phyloP scores from a whole-genome alignment of 2,888 invertebrate species.

The Mythimna ferrago region DNA sequence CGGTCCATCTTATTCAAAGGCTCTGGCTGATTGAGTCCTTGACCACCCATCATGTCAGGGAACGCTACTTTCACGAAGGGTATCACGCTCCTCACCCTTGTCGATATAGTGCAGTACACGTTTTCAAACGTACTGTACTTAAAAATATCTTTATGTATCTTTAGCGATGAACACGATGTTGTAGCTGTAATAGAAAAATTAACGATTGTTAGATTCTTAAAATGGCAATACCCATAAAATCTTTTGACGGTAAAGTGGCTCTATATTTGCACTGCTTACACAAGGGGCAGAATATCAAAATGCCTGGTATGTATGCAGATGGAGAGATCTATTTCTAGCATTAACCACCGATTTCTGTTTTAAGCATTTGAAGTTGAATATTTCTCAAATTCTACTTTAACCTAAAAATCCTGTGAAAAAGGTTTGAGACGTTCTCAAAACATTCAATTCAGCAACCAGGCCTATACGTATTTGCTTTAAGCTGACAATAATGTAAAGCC shows the following conservation, averaged over 20 bases:
- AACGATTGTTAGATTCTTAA: not conserved
- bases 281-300: not conserved
- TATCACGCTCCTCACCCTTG: slow-evolving; percentile 91
- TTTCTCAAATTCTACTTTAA: too few relatives aligned
- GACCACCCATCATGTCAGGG: slow-evolving; percentile 93
- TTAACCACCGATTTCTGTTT: not conserved
- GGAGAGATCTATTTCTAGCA: not conserved
- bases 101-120: slow-evolving; percentile 90
- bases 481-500: too few relatives aligned
- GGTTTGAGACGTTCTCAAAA: too few relatives aligned
- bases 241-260: not conserved
- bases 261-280: not conserved
- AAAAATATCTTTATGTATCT: slow-evolving; percentile 86
- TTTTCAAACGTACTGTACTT: slow-evolving; percentile 80
- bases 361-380: too few relatives aligned
- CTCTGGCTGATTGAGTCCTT: slow-evolving; percentile 90
- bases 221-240: not conserved
- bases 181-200: slow-evolving; percentile 73
- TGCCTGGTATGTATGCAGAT: not conserved
- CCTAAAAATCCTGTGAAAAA: too few relatives aligned
- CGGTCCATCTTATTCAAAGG: slow-evolving; percentile 90
- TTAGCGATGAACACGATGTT: slow-evolving; percentile 83
- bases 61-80: slow-evolving; percentile 94
- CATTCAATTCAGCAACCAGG: too few relatives aligned
- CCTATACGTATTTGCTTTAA: too few relatives aligned